Conservation (phyloP, 2,113 vertebrate species). For the Amphiprion ocellaris region DNA sequence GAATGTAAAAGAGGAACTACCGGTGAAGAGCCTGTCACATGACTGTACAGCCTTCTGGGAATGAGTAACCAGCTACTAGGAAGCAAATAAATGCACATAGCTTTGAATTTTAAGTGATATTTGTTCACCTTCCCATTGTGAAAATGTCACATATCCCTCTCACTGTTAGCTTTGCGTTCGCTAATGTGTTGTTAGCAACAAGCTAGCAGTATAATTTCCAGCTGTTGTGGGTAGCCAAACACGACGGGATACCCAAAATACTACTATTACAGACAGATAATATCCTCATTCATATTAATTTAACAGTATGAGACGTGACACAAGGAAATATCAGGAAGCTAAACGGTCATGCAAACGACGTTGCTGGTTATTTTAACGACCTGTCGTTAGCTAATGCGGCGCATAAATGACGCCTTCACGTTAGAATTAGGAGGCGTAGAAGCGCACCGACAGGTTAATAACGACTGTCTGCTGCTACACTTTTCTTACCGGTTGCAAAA, state of each 20-base stretch:
- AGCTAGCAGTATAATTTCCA: not conserved
- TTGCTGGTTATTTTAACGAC: not conserved
- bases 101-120: not conserved
- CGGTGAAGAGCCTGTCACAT: slow-evolving; percentile 51
- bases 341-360: slow-evolving; percentile 37
- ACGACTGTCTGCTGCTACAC: accelerated
- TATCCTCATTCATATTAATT: not conserved
- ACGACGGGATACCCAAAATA: too few relatives aligned
- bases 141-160: not conserved
- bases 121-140: too few relatives aligned
- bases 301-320: too few relatives aligned
- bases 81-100: not conserved
- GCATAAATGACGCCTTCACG: not conserved
- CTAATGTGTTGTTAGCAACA: slow-evolving; percentile 16
- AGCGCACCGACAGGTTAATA: accelerated
- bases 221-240: not conserved
- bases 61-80: not conserved
- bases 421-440: accelerated
- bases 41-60: slow-evolving; percentile 12
- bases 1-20: slow-evolving; percentile 50
- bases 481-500: slow-evolving; percentile 51
- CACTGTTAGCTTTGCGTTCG: not conserved
- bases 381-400: not conserved
- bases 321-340: not conserved
- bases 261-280: accelerated